Percentiles rank a stretch among this genome's conserved stretches.
phyloP scores from a whole-genome alignment of 2,797 vertebrate genomes.

The Sebastes kiyomatsui region DNA sequence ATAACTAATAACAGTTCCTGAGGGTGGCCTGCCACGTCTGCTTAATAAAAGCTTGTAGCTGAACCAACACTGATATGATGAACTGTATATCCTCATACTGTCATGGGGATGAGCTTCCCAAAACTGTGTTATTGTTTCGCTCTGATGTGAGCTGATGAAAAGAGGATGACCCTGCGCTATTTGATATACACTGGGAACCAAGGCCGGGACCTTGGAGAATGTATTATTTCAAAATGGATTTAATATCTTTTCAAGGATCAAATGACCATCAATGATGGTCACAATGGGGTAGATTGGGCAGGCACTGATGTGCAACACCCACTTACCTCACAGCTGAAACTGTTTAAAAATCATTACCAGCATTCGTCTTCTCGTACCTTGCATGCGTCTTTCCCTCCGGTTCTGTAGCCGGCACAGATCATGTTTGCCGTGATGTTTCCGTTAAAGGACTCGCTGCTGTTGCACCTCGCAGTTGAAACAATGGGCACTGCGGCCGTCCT shows the following conservation, averaged over 20 bases:
- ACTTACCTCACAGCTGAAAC: not conserved
- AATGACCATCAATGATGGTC: slow-evolving; percentile 5
- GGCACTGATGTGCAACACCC: not conserved
- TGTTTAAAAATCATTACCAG: not conserved
- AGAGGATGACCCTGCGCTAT: slow-evolving; percentile 6
- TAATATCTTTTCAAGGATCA: slow-evolving; percentile 16
- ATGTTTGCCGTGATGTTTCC: slow-evolving; percentile 86
- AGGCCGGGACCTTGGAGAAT: slow-evolving; percentile 2
- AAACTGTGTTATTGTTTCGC: slow-evolving; percentile 42
- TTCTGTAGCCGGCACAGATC: slow-evolving; percentile 83
- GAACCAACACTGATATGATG: slow-evolving; percentile 33
- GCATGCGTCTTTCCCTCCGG: slow-evolving; percentile 83
- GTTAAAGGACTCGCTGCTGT: slow-evolving; percentile 80
- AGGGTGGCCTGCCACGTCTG: slow-evolving; percentile 6
- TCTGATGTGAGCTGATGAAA: slow-evolving; percentile 34
- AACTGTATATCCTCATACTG: slow-evolving; percentile 9
- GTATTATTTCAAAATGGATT: slow-evolving; percentile 26
- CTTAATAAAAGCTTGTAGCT: slow-evolving; percentile 45
- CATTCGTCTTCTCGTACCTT: slow-evolving; percentile 70
- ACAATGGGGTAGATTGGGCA: not conserved
- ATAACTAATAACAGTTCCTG: slow-evolving; percentile 14
- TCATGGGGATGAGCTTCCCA: slow-evolving; percentile 3
- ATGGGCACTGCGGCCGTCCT: slow-evolving; percentile 80
- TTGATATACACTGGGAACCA: slow-evolving; percentile 30
- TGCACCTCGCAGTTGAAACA: slow-evolving; percentile 77